Conservation (phyloP, 2,888 invertebrate species). For the Drosophila neoperkinsi region DNA sequence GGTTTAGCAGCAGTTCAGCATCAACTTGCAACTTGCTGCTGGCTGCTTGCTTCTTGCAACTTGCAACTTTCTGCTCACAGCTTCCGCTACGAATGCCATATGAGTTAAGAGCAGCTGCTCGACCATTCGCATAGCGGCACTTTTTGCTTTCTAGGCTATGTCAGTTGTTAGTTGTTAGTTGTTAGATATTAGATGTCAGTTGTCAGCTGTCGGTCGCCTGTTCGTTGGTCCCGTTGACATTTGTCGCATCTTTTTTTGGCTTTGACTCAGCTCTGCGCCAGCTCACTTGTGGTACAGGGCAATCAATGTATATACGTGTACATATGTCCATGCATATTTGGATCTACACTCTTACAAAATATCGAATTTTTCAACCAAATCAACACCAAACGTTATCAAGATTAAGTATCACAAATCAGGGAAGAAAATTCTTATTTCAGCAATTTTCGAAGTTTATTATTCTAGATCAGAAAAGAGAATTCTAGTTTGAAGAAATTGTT, state of each 20-base stretch:
- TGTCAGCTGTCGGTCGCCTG: constrained; percentile 32
- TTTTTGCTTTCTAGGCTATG: constrained; percentile 65
- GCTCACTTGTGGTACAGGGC: constrained; percentile 37
- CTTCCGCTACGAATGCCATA: constrained; percentile 50
- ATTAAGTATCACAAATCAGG: not conserved
- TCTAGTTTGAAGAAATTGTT: not conserved
- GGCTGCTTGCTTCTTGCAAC: constrained; percentile 2
- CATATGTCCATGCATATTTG: constrained; percentile 3
- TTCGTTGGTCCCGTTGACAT: constrained; percentile 65
- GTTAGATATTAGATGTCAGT: constrained; percentile 31
- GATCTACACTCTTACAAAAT: not conserved
- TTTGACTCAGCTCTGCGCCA: constrained; percentile 21
- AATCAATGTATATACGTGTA: constrained; percentile 55
- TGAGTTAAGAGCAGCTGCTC: constrained; percentile 60
- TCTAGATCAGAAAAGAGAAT: not conserved
- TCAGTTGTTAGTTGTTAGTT: constrained; percentile 26
- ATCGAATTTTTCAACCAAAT: not conserved
- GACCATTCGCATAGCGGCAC: constrained; percentile 70
- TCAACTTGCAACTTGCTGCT: constrained; percentile 7
- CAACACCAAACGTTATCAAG: not conserved
- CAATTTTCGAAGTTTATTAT: not conserved
- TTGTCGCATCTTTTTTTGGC: constrained; percentile 67
- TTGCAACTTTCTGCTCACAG: constrained; percentile 2
- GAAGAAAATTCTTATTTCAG: not conserved
- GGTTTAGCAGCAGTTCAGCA: constrained; percentile 21